phyloP scores from a whole-genome alignment of 92 coral and sea anemone species.

The Micromussa lordhowensis region DNA sequence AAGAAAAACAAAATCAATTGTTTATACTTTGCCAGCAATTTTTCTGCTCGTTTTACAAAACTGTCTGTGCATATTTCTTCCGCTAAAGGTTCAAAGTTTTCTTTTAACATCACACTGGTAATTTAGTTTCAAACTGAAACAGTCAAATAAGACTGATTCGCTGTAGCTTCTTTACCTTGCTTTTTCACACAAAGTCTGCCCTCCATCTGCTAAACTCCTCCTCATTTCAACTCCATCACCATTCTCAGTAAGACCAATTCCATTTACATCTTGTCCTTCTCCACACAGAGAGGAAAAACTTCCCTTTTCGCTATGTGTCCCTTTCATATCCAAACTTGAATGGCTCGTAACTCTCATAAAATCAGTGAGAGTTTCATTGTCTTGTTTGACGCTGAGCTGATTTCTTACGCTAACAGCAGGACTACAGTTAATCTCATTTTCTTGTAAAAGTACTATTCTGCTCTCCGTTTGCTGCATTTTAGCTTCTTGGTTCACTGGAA shows the following conservation, averaged over 20 bases:
- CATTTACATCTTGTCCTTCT: neutral
- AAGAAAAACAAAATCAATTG: neutral
- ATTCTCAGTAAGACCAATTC: neutral
- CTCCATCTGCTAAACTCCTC: neutral
- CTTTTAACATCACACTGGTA: neutral
- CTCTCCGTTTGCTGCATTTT: neutral
- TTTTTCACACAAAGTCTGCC: neutral
- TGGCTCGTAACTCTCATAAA: neutral
- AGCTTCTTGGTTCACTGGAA: neutral
- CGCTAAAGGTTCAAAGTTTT: neutral
- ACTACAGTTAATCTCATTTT: neutral
- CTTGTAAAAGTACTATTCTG: neutral
- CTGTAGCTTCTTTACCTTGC: neutral
- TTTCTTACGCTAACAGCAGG: neutral
- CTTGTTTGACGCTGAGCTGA: neutral
- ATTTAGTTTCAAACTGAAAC: neutral
- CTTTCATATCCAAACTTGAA: neutral
- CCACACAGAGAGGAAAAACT: neutral
- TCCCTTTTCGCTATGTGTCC: neutral
- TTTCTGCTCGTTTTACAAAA: no score
- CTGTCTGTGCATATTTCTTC: neutral
- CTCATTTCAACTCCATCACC: neutral
- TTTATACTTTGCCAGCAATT: neutral
- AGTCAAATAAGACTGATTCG: neutral
- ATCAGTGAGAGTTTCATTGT: neutral